Base-by-base conservation (phyloP, 2,113 vertebrate species). In the Lophura nycthemera region DNA sequence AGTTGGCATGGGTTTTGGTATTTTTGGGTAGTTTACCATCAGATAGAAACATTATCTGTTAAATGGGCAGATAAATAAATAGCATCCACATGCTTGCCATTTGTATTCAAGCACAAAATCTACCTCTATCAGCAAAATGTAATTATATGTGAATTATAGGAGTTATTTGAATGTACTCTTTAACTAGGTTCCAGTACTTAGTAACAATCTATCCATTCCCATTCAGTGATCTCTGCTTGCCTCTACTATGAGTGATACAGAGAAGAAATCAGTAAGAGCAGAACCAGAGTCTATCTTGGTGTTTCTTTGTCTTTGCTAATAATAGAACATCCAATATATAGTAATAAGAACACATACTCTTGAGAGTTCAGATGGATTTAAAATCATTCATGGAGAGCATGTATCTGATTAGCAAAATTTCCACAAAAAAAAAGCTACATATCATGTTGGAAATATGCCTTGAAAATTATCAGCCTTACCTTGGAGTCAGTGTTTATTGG, bases 31-130 rank as follows among this genome's bases (percentile, higher is more conserved):
- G 67, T 60, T 88, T 59, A 75, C 45, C 30, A 56, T 27, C 40
- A 91, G 16, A 36, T 69, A 86, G 43, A 86, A 78, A 72, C 25
- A 52, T 27, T 75, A 38, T 25, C 32, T 65, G 29, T 43, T 34
- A 84, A 43, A 0, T 2, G 25, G 22, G 81, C 61, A 82, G 45
- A 52, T 32, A 32, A 2, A 1, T 72, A 87, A 75, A 70, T 9
- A 65, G 73, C 27, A 92, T 52, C 71, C 47, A 34, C 45, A 57
- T 38, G 42, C 36, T 76, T 83, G 64, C 22, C 45, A 66, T 45
- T 88, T 94, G 25, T 83, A 17, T 76, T 89, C 52, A 88, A 89
- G 69, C 66, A 88, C 25, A 73, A 89, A 86, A 89, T 57, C 43
- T 22, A 8, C 71, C 38, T 75, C 29, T 54, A 50, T 6, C 27